Evolutionary conservation across 2,888 invertebrate species (phyloP).

Genomic region (Nysson spinosus): DNA sequence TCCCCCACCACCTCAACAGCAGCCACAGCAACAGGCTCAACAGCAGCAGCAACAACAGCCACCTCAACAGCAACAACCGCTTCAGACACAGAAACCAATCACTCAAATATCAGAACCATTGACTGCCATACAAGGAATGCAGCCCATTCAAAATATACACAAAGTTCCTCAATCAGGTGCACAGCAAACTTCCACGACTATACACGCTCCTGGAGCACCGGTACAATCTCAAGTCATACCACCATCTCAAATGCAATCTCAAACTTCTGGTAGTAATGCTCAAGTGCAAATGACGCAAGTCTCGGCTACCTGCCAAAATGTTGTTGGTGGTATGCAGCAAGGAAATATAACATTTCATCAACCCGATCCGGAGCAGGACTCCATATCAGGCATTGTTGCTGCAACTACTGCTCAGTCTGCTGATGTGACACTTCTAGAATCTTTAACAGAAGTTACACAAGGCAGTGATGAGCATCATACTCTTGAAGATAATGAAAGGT

Average conservation of each 20-base stretch:
- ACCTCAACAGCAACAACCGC: constrained; percentile 62
- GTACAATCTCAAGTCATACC: constrained; percentile 73
- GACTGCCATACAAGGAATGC: constrained; percentile 70
- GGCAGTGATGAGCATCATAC: constrained; percentile 73
- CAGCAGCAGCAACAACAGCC: constrained; percentile 79
- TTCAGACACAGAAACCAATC: constrained; percentile 61
- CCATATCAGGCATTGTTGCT: constrained; percentile 64
- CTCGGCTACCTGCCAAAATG: constrained; percentile 66
- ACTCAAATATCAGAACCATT: constrained; percentile 71
- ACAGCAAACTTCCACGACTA: constrained; percentile 63
- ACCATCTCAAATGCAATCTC: constrained; percentile 78
- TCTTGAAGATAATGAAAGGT: constrained; percentile 78
- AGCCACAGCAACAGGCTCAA: constrained; percentile 69
- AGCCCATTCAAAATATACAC: constrained; percentile 72
- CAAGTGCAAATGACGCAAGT: constrained; percentile 71
- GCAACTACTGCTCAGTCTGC: constrained; percentile 62
- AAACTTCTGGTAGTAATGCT: constrained; percentile 74
- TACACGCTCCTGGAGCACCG: constrained; percentile 61
- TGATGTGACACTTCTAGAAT: constrained; percentile 74
- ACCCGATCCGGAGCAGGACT: constrained; percentile 71
- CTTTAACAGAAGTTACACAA: constrained; percentile 76
- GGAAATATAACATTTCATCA: constrained; percentile 67
- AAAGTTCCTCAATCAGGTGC: constrained; percentile 71
- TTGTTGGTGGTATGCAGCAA: constrained; percentile 65
- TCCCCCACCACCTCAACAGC: constrained; percentile 62